These are phyloP conservation scores for Epinephelus fuscoguttatus DNA, from an alignment of 2,113 vertebrate species.

Conservation along the genomic window DNA sequence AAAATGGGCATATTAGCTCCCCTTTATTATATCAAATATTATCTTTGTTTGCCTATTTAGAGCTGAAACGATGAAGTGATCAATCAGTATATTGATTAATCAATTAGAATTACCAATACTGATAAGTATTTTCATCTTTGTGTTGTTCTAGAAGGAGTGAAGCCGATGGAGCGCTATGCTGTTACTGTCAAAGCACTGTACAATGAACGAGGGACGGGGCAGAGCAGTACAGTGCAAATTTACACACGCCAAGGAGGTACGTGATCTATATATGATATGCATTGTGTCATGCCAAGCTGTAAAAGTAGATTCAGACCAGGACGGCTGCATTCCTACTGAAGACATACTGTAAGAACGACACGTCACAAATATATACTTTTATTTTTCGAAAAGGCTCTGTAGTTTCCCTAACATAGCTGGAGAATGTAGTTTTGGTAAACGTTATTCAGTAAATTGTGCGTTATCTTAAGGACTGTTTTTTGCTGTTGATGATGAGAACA, in stretches of 20 bases:
- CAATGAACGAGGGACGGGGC: slow-evolving; percentile 16
- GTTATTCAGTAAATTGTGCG: neutral
- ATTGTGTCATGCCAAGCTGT: neutral
- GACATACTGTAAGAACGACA: neutral
- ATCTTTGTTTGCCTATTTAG: neutral
- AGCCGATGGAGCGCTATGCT: slow-evolving; percentile 71
- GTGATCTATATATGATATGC: neutral
- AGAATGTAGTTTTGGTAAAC: neutral
- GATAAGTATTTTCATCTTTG: neutral
- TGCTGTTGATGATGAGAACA: neutral
- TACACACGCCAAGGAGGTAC: slow-evolving; percentile 82
- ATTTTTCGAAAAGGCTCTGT: neutral
- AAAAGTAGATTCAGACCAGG: neutral
- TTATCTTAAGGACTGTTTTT: neutral
- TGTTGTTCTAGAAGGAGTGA: slow-evolving; percentile 70
- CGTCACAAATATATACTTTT: neutral
- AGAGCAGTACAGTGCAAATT: neutral
- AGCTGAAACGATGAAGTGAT: neutral
- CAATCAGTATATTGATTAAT: neutral
- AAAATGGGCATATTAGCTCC: too few species aligned
- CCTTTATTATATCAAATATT: too few species aligned
- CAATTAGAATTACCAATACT: neutral
- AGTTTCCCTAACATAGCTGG: neutral
- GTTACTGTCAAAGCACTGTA: slow-evolving; percentile 74
- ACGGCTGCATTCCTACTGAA: neutral